A percentile compares a stretch with the other conserved stretches of the same genome.
These are phyloP conservation scores for Amazona vittata DNA, from an alignment of 2,113 vertebrate species.

Conservation along the genomic window DNA sequence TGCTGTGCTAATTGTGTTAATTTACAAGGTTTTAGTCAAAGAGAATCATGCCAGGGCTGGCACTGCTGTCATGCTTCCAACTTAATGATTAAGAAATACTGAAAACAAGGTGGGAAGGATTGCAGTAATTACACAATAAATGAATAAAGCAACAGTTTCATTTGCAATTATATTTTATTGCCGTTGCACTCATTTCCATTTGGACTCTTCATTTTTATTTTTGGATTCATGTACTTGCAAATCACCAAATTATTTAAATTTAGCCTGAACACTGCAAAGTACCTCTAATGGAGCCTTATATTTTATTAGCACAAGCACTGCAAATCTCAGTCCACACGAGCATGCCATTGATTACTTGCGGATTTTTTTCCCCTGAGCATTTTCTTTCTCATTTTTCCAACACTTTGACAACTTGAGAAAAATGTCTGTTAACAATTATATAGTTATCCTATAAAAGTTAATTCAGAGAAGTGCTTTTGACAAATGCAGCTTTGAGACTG, in stretches of 20 bases:
- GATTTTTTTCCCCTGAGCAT: neutral
- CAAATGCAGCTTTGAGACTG: constrained; percentile 11
- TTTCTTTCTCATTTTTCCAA: constrained; percentile 40
- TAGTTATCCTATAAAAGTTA: constrained; percentile 30
- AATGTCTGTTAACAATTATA: constrained; percentile 27
- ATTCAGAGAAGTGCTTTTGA: constrained; percentile 40
- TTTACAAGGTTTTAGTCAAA: constrained; percentile 99
- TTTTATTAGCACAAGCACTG: constrained; percentile 41
- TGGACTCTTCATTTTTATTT: constrained; percentile 59
- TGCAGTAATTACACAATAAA: constrained; percentile 87
- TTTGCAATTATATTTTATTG: constrained; percentile 84
- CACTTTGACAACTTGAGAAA: constrained; percentile 36
- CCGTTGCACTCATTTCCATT: constrained; percentile 77
- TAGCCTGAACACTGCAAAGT: constrained; percentile 64
- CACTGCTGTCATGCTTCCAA: constrained; percentile 88
- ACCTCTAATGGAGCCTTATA: constrained; percentile 56
- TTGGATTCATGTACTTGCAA: constrained; percentile 69
- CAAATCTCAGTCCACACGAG: neutral
- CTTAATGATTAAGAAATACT: constrained; percentile 92
- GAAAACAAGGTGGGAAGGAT: constrained; percentile 87
- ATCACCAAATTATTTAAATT: constrained; percentile 73
- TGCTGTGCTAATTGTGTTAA: constrained; percentile 99
- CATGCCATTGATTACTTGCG: constrained; percentile 23
- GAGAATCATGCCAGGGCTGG: constrained; percentile 90
- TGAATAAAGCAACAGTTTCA: constrained; percentile 85